Percentiles rank a stretch among this genome's conserved stretches.
Conservation (phyloP, 2,888 invertebrate genomes). For the Synergus laeviventris region DNA sequence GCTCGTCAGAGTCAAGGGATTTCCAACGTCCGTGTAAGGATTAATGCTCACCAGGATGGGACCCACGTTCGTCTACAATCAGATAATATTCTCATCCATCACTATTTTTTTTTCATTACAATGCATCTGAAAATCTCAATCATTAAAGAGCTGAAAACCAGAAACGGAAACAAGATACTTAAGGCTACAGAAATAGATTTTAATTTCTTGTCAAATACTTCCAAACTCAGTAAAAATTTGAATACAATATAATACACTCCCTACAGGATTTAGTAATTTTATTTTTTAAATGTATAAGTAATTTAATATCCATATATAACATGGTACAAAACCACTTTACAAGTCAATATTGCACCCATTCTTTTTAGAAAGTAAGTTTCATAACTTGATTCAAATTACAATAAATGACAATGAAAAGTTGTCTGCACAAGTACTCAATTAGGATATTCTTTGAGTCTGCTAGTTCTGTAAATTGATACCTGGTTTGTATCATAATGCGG, state of each 20-base stretch:
- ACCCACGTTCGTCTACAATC: conserved; percentile 91
- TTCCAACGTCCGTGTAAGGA: conserved; percentile 91
- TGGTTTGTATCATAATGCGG: conserved; percentile 24
- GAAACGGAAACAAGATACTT: background rate
- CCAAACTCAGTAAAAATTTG: background rate
- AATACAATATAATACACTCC: background rate
- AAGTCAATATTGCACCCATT: background rate
- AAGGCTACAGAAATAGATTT: background rate
- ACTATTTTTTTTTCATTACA: background rate
- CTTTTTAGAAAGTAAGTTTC: background rate
- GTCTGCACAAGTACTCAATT: conserved; percentile 23
- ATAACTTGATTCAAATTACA: background rate
- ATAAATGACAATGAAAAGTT: conserved; percentile 14
- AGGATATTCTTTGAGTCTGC: conserved; percentile 21
- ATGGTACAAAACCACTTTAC: background rate
- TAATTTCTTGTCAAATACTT: background rate
- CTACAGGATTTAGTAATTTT: background rate
- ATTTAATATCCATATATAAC: background rate
- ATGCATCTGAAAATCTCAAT: background rate
- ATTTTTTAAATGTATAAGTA: no score
- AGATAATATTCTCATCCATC: conserved; percentile 19
- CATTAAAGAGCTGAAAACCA: background rate
- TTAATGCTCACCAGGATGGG: conserved; percentile 94
- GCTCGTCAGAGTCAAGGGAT: conserved; percentile 90
- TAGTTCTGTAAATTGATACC: conserved; percentile 35